phyloP scores from a whole-genome alignment of 2,113 vertebrate species.

The Eolophus roseicapilla region DNA sequence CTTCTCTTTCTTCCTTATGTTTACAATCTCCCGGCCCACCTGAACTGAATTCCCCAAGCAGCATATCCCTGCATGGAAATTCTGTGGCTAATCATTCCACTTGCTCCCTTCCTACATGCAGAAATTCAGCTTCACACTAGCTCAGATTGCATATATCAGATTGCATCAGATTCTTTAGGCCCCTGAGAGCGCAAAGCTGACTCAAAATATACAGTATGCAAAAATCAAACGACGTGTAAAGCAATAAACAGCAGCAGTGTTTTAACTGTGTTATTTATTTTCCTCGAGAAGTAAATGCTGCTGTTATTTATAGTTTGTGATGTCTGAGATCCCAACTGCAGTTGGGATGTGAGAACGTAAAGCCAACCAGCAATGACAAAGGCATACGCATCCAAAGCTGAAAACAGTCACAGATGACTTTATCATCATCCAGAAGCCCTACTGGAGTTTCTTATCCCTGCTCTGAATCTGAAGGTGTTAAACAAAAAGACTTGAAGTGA shows the following conservation, averaged over 20 bases:
- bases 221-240: background rate
- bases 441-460: background rate
- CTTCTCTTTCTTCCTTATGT: background rate
- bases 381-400: background rate
- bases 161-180: background rate
- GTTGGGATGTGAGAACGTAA: background rate
- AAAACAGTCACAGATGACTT: slow-evolving; percentile 1
- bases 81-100: background rate
- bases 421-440: background rate
- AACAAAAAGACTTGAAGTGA: background rate
- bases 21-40: background rate
- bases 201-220: background rate
- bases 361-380: background rate
- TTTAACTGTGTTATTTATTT: background rate
- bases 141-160: background rate
- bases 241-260: background rate
- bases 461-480: background rate
- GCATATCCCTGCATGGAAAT: background rate
- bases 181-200: background rate
- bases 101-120: background rate
- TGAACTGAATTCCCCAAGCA: background rate
- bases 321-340: background rate
- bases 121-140: background rate
- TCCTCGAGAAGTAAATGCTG: background rate
- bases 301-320: background rate